Evolutionary conservation across 2,888 invertebrate species (phyloP).

Genomic region (Notocelia uddmanniana): DNA sequence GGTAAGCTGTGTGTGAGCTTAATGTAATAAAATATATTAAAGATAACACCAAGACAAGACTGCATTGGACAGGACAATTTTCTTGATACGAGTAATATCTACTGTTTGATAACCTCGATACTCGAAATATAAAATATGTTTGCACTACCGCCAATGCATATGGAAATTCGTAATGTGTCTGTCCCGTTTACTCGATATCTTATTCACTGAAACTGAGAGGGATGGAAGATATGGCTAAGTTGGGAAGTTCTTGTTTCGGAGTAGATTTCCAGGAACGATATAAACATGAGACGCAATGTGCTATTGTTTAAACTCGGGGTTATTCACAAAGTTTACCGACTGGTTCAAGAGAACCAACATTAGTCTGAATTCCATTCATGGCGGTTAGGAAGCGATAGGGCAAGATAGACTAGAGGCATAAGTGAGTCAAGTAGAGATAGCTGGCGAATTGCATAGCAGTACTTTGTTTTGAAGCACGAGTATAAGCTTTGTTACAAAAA

Average conservation of each 20-base stretch:
- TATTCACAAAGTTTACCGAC: neutral
- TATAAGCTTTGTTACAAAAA: constrained; percentile 15
- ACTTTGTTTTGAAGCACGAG: constrained; percentile 26
- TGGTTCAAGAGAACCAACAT: neutral
- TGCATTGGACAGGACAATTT: constrained; percentile 30
- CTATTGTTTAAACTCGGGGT: constrained; percentile 31
- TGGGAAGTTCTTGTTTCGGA: constrained; percentile 11
- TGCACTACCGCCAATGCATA: neutral
- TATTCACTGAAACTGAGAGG: neutral
- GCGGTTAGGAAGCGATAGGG: neutral
- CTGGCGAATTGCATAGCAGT: neutral
- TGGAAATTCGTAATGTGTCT: constrained; percentile 1
- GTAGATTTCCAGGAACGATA: constrained; percentile 20
- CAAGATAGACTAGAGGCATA: neutral
- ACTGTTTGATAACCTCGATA: constrained; percentile 7
- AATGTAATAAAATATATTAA: too few species aligned
- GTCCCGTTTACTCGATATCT: constrained; percentile 9
- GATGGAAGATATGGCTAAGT: constrained; percentile 6
- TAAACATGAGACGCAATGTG: constrained; percentile 9
- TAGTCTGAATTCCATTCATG: neutral
- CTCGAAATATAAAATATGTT: neutral
- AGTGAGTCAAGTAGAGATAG: neutral
- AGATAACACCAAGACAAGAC: neutral
- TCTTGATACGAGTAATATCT: constrained; percentile 32
- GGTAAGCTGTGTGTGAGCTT: too few species aligned